Evolutionary conservation across 2,888 invertebrate genomes (phyloP), one percentile per base, ranked within the genome.

Genomic region (Dusona sp.): DNA sequence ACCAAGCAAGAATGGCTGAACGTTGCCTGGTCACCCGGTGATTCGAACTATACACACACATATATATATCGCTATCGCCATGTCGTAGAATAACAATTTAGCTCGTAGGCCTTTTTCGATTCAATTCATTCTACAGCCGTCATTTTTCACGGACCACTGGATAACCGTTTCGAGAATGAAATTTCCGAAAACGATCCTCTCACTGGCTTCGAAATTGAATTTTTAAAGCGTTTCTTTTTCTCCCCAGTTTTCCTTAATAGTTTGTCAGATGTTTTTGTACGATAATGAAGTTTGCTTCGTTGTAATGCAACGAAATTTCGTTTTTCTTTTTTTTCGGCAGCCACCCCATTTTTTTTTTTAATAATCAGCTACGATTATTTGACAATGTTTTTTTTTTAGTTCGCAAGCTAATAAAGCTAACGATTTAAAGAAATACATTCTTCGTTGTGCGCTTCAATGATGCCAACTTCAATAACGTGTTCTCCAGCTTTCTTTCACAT

Each of bases 1-100:
- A 92, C 92, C 91, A 88, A 87, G 86, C 87, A 85, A 84, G 79
- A 80, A 79, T 81, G 64, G 45, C 65, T 42, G 42, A 57, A 67
- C 70, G 78, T 79, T 73, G 81, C 65, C 45, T 81, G 81, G 81
- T 85, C 85, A 81, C 85, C 81, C 85, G 77, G 80, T 83, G 83
- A 83, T 81, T 42, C 80, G 36, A 42, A 54, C 61, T 29, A 54
- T 54, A 29, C 25, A 29, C 25, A 57, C 25, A 57, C 22, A 3
- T 25, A 29, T 61, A 61, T 25, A 4, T 16, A 3, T 3, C 16
- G 13, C 61, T 4, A 16, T 61, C 61, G 29, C 61, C 61, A 61
- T 61, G 61, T 61, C 13, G 61, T 29, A 29, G 61, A 61, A 61
- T 61, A 61, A 61, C 16, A 29, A 74, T 75, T 73, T 54, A 33